Conservation (phyloP, 2,113 vertebrate species). For the Chascanopsetta lugubris region DNA sequence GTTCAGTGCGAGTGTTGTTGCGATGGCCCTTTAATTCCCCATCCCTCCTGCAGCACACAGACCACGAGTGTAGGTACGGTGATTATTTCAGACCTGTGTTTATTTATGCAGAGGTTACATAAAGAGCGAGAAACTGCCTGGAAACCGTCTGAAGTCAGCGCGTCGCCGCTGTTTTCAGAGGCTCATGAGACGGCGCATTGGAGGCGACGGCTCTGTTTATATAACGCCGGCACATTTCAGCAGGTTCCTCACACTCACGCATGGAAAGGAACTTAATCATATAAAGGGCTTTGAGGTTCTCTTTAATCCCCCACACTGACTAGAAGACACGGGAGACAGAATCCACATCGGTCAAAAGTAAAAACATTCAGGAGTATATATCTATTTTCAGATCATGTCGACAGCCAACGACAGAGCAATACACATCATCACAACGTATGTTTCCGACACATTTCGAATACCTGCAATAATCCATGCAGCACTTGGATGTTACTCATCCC, state of each 20-base stretch:
- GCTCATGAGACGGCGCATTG: slow-evolving; percentile 39
- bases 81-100: slow-evolving; percentile 22
- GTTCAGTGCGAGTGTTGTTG: background rate
- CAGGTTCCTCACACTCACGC: slow-evolving; percentile 4
- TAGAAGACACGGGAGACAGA: slow-evolving; percentile 57
- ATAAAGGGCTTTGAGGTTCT: slow-evolving; percentile 23
- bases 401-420: slow-evolving; percentile 45
- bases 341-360: slow-evolving; percentile 41
- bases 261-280: slow-evolving; percentile 33
- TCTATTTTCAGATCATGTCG: slow-evolving; percentile 26
- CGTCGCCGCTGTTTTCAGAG: slow-evolving; percentile 31
- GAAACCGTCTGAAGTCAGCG: slow-evolving; percentile 38
- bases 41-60: slow-evolving; percentile 38
- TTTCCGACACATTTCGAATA: slow-evolving; percentile 44
- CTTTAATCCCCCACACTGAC: slow-evolving; percentile 56
- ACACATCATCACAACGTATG: slow-evolving; percentile 38
- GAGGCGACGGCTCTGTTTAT: slow-evolving; percentile 35
- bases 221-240: slow-evolving; percentile 32
- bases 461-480: slow-evolving; percentile 62
- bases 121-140: slow-evolving; percentile 9
- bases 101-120: slow-evolving; percentile 46
- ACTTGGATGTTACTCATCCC: slow-evolving; percentile 37
- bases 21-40: slow-evolving; percentile 14
- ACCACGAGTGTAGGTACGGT: slow-evolving; percentile 19
- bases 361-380: slow-evolving; percentile 47